A percentile compares a stretch with the other conserved stretches of the same genome.
phyloP scores from a whole-genome alignment of 92 coral and sea anemone species.

The Micromussa lordhowensis region DNA sequence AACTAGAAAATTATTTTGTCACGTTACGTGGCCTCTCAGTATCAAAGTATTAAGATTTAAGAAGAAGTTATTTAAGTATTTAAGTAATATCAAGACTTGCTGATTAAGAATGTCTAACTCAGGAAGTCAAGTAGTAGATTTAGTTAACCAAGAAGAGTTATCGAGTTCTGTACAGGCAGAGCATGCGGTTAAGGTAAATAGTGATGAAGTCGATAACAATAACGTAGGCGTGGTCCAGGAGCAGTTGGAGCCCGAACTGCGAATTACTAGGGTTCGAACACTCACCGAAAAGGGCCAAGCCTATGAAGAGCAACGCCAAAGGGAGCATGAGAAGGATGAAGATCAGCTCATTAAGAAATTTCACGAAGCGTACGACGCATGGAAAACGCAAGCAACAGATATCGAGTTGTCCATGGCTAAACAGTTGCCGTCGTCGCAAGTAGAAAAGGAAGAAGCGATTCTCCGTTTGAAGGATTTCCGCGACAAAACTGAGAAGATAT shows the following conservation, averaged over 20 bases:
- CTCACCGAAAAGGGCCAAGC: slow-evolving; percentile 9
- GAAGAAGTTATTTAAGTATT: background rate
- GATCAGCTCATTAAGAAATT: slow-evolving; percentile 16
- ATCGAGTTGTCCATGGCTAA: background rate
- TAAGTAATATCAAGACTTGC: background rate
- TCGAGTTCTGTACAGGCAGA: no score
- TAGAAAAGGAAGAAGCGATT: background rate
- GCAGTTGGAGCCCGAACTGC: background rate
- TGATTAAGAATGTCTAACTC: slow-evolving; percentile 2
- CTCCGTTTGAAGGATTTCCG: background rate
- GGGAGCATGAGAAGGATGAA: slow-evolving; percentile 2
- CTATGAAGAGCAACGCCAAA: slow-evolving; percentile 13
- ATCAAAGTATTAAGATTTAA: background rate
- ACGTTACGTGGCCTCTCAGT: slow-evolving; percentile 8
- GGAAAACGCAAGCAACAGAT: slow-evolving; percentile 13
- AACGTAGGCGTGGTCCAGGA: background rate
- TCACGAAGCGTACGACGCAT: background rate
- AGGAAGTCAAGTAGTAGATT: slow-evolving; percentile 7
- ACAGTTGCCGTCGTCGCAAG: background rate
- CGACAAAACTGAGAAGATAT: background rate
- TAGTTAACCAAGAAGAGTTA: background rate
- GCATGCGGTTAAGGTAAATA: no score
- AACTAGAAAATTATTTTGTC: background rate
- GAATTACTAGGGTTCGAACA: background rate
- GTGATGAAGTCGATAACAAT: background rate